These are phyloP conservation scores for Acanthosoma haemorrhoidale DNA, from an alignment of 2,888 invertebrate species.

Conservation along the genomic window DNA sequence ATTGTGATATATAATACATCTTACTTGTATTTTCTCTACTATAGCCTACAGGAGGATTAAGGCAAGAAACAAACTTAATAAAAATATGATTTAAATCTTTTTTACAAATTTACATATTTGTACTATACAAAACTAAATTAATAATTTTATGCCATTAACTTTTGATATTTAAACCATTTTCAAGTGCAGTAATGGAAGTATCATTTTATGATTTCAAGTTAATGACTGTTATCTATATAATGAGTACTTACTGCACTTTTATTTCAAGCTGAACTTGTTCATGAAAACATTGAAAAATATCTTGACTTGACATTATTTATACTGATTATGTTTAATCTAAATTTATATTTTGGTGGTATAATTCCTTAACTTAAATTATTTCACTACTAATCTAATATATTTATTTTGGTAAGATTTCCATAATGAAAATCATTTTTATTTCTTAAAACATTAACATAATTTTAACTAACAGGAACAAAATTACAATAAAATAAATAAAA, in stretches of 20 bases:
- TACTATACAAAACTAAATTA: background rate
- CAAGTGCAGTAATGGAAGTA: background rate
- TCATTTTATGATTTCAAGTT: too few species aligned
- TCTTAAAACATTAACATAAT: background rate
- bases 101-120: background rate
- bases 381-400: background rate
- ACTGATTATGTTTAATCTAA: background rate
- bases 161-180: background rate
- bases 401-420: background rate
- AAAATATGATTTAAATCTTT: background rate
- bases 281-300: too few species aligned
- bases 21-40: background rate
- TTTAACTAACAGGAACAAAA: background rate
- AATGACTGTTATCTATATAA: too few species aligned
- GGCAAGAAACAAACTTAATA: background rate
- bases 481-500: background rate
- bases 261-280: too few species aligned
- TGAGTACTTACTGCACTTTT: too few species aligned
- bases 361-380: background rate
- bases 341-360: background rate
- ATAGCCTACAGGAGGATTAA: background rate
- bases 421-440: background rate
- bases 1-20: too few species aligned
- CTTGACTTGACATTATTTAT: too few species aligned
- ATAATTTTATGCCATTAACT: background rate